These are phyloP conservation scores for Oopsacas minuta DNA, from an alignment of 37 sponge, comb jelly and placozoan species.

Conservation along the genomic window DNA sequence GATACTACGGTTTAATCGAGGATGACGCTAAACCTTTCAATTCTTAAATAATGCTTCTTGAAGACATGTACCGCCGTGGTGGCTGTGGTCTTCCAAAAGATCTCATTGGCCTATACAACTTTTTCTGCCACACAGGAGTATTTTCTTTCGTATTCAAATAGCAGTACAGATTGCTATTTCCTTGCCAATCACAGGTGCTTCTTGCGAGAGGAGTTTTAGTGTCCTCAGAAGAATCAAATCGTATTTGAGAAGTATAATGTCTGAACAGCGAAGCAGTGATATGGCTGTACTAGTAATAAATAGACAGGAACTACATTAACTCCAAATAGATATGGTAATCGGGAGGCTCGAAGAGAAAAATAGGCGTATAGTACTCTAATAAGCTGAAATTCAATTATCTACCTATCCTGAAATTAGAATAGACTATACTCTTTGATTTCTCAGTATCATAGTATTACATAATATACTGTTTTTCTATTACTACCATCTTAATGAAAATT, in stretches of 20 bases:
- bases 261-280: slow-evolving; percentile 1
- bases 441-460: too few relatives aligned
- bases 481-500: too few relatives aligned
- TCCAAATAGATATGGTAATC: not conserved
- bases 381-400: too few relatives aligned
- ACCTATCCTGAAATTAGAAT: too few relatives aligned
- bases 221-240: not conserved
- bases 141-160: not conserved
- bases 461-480: too few relatives aligned
- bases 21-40: not conserved
- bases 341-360: not conserved
- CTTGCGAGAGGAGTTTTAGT: not conserved
- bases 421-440: too few relatives aligned
- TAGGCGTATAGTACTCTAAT: not conserved
- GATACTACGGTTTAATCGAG: not conserved
- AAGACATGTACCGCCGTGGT: slow-evolving; percentile 1
- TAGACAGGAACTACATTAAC: not conserved
- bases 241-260: not conserved
- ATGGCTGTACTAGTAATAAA: not conserved
- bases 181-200: not conserved
- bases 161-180: not conserved
- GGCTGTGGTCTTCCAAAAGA: not conserved
- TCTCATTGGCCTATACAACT: not conserved
- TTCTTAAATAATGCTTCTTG: not conserved
- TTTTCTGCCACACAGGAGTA: not conserved